A percentile compares a stretch with the other conserved stretches of the same genome.
Conservation (phyloP, 2,797 vertebrate genomes). For the Semaprochilodus insignis region DNA sequence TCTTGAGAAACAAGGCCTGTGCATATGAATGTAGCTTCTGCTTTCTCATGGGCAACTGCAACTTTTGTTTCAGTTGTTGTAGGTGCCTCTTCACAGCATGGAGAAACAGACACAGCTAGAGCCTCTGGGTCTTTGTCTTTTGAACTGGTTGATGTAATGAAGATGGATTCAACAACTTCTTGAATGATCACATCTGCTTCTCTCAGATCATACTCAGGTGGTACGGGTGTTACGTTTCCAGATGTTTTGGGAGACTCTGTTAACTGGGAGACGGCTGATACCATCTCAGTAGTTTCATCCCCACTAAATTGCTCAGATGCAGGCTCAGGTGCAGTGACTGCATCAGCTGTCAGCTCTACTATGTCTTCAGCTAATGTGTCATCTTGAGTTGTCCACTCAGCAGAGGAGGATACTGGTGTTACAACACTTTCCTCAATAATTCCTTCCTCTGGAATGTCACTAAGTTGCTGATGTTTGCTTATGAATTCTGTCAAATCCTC, state of each 20-base stretch:
- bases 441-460: constrained; percentile 78
- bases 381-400: constrained; percentile 73
- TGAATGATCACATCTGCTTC: constrained; percentile 80
- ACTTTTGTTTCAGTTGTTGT: constrained; percentile 58
- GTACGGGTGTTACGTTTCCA: constrained; percentile 87
- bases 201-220: constrained; percentile 69
- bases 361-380: constrained; percentile 79
- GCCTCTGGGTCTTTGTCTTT: constrained; percentile 55
- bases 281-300: constrained; percentile 92
- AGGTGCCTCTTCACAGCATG: constrained; percentile 58
- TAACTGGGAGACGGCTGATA: constrained; percentile 92
- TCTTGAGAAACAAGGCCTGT: constrained; percentile 59
- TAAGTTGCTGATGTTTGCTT: constrained; percentile 72
- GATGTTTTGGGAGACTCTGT: constrained; percentile 87
- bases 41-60: constrained; percentile 62
- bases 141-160: constrained; percentile 57
- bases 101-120: constrained; percentile 47
- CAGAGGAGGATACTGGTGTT: constrained; percentile 63
- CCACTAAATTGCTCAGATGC: constrained; percentile 74
- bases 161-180: constrained; percentile 82
- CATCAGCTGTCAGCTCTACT: constrained; percentile 83
- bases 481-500: constrained; percentile 75
- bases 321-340: constrained; percentile 82
- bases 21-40: constrained; percentile 57
- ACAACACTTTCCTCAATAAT: constrained; percentile 72